Percentiles rank a stretch among this genome's conserved stretches.
Evolutionary conservation across 2,113 vertebrate species (phyloP).

Genomic region (Dolichallabes microphthalmus): DNA sequence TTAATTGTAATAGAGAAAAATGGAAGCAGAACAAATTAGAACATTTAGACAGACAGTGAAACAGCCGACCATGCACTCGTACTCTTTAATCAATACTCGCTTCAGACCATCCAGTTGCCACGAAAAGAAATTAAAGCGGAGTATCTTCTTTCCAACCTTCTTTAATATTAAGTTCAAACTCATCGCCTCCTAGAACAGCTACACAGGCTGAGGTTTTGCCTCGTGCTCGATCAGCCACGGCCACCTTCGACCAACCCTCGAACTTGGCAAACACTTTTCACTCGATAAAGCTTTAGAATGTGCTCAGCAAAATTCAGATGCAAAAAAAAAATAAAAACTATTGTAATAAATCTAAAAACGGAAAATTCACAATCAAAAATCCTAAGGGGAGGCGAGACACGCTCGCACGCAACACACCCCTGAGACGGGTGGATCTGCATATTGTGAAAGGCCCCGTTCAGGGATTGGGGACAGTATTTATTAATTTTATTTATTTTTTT

Average conservation of each 20-base stretch:
- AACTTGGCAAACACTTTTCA: conserved; percentile 60
- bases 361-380: conserved; percentile 58
- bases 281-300: conserved; percentile 51
- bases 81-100: not conserved
- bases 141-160: not conserved
- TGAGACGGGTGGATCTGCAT: conserved; percentile 37
- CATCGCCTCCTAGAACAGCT: conserved; percentile 1
- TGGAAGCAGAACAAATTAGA: conserved; percentile 33
- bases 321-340: conserved; percentile 39
- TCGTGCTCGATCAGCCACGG: not conserved
- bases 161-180: conserved; percentile 22
- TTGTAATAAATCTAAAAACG: conserved; percentile 34
- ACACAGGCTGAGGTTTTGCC: not conserved
- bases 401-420: not conserved
- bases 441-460: conserved; percentile 42
- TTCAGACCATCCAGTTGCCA: not conserved
- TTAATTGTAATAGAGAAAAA: conserved; percentile 52
- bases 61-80: not conserved
- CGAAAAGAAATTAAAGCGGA: conserved; percentile 13
- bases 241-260: not conserved
- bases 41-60: conserved; percentile 33
- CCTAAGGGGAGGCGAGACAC: conserved; percentile 40
- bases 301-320: conserved; percentile 46
- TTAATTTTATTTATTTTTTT: not conserved
- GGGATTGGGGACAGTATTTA: conserved; percentile 34